These are phyloP conservation scores for Cryptotermes secundus DNA, from an alignment of 1,140 invertebrate species.

Conservation along the genomic window DNA sequence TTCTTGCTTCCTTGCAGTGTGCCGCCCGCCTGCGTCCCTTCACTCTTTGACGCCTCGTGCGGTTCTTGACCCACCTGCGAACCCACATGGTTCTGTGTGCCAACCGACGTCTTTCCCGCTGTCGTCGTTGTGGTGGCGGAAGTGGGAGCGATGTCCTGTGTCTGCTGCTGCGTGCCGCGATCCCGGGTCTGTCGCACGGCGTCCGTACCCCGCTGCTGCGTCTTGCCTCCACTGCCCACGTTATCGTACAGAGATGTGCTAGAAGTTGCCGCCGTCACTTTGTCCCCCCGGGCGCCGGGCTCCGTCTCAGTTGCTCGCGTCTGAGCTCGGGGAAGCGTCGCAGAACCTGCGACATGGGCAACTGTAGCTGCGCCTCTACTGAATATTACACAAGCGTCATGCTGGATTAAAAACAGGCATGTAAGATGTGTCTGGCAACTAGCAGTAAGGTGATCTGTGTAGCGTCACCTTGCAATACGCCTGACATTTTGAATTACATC, in stretches of 20 bases:
- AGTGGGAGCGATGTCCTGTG: slow-evolving; percentile 43
- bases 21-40: slow-evolving; percentile 78
- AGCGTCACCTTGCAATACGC: too few species aligned
- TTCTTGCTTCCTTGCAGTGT: slow-evolving; percentile 54
- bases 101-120: slow-evolving; percentile 3
- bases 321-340: slow-evolving; percentile 77
- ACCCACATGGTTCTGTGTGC: slow-evolving; percentile 27
- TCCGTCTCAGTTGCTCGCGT: slow-evolving; percentile 68
- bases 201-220: slow-evolving; percentile 42
- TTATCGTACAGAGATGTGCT: slow-evolving; percentile 89
- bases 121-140: slow-evolving; percentile 28
- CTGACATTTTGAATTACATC: too few species aligned
- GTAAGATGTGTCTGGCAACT: too few species aligned
- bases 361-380: neutral
- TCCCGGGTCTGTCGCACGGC: slow-evolving; percentile 38
- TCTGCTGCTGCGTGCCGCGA: slow-evolving; percentile 47
- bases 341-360: slow-evolving; percentile 61
- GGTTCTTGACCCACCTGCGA: slow-evolving; percentile 2
- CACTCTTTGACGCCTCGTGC: slow-evolving; percentile 62
- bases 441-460: too few species aligned
- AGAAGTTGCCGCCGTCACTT: slow-evolving; percentile 78
- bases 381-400: neutral
- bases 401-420: too few species aligned
- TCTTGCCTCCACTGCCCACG: slow-evolving; percentile 53
- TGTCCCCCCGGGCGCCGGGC: slow-evolving; percentile 57